Evolutionary conservation across 2,113 vertebrate species (phyloP), one percentile per base, ranked within the genome.

Genomic region (Rhodinocichla rosea): DNA sequence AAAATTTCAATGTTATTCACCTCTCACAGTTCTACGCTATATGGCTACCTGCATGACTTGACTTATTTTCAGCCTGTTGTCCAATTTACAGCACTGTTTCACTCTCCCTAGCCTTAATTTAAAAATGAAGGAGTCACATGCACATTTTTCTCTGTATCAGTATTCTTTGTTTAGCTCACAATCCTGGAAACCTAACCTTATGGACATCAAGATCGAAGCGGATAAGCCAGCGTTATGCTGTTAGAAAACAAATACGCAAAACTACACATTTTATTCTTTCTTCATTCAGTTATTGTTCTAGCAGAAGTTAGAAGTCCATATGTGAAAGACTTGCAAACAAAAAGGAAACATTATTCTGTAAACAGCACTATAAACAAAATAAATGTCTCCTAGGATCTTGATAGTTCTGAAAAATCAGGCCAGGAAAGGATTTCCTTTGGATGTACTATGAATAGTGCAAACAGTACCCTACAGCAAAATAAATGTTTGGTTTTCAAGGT

Each of bases 71-170:
- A 67, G 11, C 8, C 39, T 60, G 39, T 37, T 62, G 12, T 39
- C 37, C 69, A 37, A 74, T 67, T 32, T 50, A 30, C 20, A 57
- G 19, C 13, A 65, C 21, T 39, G 2, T 23, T 45, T 37, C 24
- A 35, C 5, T 55, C 10, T 62, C 7, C 17, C 12, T 17, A 60
- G 5, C 5, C 11, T 71, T 37, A 52, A 17, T 15, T 52, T 55
- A 35, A 89, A 83, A 64, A 70, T 6, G 0, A 89, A 65, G 14
- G n/a, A 45, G 39, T 56, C 26, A 18, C 23, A 62, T 7, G 5
- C 7, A 35, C 1, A 2, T 56, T n/a, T 60, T 65, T 56, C 33
- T 44, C 1, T 7, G 1, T 26, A 39, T 56, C 39, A 39, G 1
- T 42, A 50, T 55, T 81, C 11, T 8, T 63, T 78, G 56, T 75